Conservation (phyloP, 1,140 invertebrate species). For the Anastrepha obliqua region DNA sequence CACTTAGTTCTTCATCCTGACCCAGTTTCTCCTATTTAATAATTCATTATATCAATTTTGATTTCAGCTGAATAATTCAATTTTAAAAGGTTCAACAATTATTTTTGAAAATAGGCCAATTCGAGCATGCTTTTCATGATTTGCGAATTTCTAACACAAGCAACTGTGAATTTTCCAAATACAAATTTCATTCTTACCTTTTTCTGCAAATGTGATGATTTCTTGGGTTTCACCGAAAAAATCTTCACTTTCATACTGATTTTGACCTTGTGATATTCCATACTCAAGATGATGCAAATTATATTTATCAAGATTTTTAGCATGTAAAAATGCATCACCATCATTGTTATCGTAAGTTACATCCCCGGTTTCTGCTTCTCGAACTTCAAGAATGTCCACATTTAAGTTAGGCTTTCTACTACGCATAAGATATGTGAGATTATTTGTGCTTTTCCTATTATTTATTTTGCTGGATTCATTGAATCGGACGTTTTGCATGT, state of each 20-base stretch:
- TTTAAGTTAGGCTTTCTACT: neutral
- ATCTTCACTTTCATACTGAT: conserved; percentile 76
- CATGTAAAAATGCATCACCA: neutral
- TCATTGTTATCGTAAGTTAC: neutral
- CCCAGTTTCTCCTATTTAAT: too few species aligned
- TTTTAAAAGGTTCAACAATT: too few species aligned
- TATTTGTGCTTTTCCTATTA: neutral
- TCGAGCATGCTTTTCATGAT: too few species aligned
- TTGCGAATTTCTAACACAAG: too few species aligned
- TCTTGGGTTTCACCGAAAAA: conserved; percentile 87
- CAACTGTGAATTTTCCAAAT: too few species aligned
- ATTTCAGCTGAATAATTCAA: too few species aligned
- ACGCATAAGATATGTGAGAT: conserved; percentile 47
- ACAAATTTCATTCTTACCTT: conserved; percentile 78
- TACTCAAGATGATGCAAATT: neutral
- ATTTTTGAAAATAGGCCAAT: too few species aligned
- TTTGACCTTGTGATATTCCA: neutral
- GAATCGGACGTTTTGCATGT: neutral
- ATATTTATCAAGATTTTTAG: neutral
- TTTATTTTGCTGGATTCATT: neutral
- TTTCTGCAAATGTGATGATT: conserved; percentile 88
- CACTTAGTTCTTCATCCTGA: too few species aligned
- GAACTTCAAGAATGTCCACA: neutral
- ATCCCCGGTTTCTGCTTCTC: neutral
- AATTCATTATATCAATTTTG: too few species aligned